phyloP scores from a whole-genome alignment of 2,113 vertebrate genomes.

The Mastomys coucha region DNA sequence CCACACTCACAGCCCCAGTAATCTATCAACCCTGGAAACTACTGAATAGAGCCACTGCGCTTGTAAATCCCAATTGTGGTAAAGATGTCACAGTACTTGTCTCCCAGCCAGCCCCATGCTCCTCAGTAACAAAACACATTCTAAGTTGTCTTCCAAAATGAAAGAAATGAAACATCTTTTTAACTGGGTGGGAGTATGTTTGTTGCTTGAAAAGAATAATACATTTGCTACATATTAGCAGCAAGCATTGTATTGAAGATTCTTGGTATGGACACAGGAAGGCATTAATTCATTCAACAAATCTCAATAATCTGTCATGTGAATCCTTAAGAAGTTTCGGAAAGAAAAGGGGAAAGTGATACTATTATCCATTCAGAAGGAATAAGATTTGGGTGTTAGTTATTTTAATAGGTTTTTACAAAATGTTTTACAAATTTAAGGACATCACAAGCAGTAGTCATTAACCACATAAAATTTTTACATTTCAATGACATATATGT shows the following conservation, averaged over 20 bases:
- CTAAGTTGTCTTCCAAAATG: neutral
- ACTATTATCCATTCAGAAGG: conserved; percentile 32
- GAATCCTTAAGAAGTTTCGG: neutral
- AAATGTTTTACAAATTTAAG: conserved; percentile 25
- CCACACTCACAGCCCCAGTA: conserved; percentile 11
- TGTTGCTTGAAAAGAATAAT: conserved; percentile 43
- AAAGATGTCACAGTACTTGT: conserved; percentile 6
- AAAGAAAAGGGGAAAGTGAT: conserved; percentile 49
- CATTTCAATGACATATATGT: too few species aligned
- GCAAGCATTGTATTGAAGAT: conserved; percentile 19
- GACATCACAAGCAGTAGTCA: neutral
- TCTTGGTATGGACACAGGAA: neutral
- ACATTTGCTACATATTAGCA: neutral
- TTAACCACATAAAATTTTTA: neutral
- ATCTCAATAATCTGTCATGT: neutral
- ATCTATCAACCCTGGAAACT: conserved; percentile 65
- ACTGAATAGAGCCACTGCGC: neutral
- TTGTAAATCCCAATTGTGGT: conserved; percentile 63
- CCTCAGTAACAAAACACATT: neutral
- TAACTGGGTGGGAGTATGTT: neutral
- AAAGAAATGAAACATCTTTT: conserved; percentile 10
- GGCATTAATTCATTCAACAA: conserved; percentile 57
- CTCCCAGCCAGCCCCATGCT: neutral
- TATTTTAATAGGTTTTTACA: conserved; percentile 5
- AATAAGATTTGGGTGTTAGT: conserved; percentile 13